Evolutionary conservation across 2,113 vertebrate genomes (phyloP).

Genomic region (Cololabis saira): DNA sequence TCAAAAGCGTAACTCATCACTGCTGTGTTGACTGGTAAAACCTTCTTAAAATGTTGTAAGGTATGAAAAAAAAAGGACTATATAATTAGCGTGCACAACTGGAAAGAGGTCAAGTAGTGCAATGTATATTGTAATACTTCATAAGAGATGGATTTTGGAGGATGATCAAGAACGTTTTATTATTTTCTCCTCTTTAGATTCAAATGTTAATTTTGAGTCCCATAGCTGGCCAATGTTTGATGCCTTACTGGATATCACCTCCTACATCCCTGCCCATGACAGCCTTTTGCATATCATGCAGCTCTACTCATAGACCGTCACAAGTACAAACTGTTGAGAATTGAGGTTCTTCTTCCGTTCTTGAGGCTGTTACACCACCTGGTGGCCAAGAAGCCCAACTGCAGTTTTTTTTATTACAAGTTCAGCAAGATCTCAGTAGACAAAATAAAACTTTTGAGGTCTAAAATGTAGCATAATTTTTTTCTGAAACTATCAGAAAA

Average conservation of each 20-base stretch:
- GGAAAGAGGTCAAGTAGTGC: neutral
- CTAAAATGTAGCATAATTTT: too few species aligned
- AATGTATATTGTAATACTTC: neutral
- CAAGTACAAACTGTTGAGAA: neutral
- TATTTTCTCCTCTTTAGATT: neutral
- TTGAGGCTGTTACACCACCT: slow-evolving; percentile 60
- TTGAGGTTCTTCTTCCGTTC: slow-evolving; percentile 1
- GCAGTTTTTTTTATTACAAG: neutral
- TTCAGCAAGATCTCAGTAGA: neutral
- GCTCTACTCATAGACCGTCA: slow-evolving; percentile 9
- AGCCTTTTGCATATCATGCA: slow-evolving; percentile 30
- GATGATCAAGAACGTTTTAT: slow-evolving; percentile 16
- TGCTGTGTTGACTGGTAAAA: slow-evolving; percentile 21
- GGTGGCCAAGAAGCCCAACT: slow-evolving; percentile 40
- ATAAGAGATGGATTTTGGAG: slow-evolving; percentile 1
- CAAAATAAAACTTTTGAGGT: too few species aligned
- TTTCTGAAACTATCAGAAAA: too few species aligned
- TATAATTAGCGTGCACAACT: neutral
- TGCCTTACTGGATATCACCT: slow-evolving; percentile 13
- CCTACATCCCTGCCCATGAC: slow-evolving; percentile 1
- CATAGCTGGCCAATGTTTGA: slow-evolving; percentile 1
- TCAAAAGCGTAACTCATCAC: slow-evolving; percentile 42
- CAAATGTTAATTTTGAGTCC: slow-evolving; percentile 11
- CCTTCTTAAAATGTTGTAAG: slow-evolving; percentile 30
- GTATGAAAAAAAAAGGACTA: slow-evolving; percentile 13